Conservation (phyloP, 2,888 invertebrate species). For the Tenthredo notha region DNA sequence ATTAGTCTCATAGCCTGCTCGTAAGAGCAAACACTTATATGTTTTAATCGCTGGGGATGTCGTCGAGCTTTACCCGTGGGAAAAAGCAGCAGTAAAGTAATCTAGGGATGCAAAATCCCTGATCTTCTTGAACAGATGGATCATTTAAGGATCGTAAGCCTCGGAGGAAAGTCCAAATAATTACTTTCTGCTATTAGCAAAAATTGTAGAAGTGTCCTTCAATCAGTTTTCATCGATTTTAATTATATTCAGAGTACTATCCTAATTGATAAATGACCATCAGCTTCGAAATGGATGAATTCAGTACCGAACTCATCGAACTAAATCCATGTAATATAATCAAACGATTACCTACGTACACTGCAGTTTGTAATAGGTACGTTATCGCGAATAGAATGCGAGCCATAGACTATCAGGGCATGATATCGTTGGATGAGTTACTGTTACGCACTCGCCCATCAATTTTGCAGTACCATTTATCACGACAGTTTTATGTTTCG, state of each 20-base stretch:
- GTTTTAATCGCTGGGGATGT: conserved; percentile 3
- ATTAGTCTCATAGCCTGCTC: conserved; percentile 17
- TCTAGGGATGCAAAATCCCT: neutral
- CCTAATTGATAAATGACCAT: neutral
- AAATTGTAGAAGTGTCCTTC: neutral
- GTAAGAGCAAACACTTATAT: conserved; percentile 31
- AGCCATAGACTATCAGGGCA: neutral
- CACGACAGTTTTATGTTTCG: neutral
- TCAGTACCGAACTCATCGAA: neutral
- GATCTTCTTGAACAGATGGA: neutral
- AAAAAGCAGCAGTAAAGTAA: neutral
- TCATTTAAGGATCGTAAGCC: neutral
- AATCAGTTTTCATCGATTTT: neutral
- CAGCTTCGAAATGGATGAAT: neutral
- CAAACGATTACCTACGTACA: neutral
- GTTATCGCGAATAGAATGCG: conserved; percentile 36
- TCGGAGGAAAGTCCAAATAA: neutral
- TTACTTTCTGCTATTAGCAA: neutral
- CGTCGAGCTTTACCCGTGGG: neutral
- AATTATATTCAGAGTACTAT: neutral
- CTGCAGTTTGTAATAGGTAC: neutral
- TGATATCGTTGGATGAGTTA: conserved; percentile 31
- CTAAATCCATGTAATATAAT: neutral
- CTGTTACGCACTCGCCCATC: conserved; percentile 26
- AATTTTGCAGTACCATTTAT: conserved; percentile 22